These are phyloP conservation scores for Protosalanx chinensis DNA, from an alignment of 2,797 vertebrate species.

Conservation along the genomic window DNA sequence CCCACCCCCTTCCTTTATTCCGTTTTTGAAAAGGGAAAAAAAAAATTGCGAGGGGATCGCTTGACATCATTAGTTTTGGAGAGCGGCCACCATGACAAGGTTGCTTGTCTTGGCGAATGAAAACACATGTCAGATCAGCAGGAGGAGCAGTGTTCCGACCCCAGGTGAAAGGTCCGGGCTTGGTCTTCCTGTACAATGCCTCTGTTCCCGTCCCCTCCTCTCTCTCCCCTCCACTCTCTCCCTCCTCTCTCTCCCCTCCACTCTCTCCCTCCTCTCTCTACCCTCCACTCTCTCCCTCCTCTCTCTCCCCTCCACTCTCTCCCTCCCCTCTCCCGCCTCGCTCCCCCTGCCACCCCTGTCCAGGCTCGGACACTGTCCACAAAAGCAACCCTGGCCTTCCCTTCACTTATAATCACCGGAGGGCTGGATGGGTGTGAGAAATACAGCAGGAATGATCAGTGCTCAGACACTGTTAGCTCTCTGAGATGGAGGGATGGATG, in stretches of 20 bases:
- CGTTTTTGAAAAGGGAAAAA: constrained; percentile 61
- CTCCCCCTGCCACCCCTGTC: constrained; percentile 3
- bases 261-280: constrained; percentile 14
- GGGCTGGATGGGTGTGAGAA: no score
- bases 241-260: neutral
- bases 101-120: constrained; percentile 74
- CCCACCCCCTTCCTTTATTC: constrained; percentile 60
- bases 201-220: constrained; percentile 22
- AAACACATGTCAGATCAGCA: constrained; percentile 74
- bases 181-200: constrained; percentile 15
- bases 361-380: constrained; percentile 17
- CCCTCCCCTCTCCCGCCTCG: constrained; percentile 1
- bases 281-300: constrained; percentile 7
- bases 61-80: constrained; percentile 81
- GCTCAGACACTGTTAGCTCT: no score
- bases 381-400: no score
- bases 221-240: constrained; percentile 3
- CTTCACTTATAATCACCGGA: no score
- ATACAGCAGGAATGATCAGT: no score
- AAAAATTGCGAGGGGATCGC: constrained; percentile 66
- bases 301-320: neutral
- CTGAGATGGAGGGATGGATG: no score
- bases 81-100: constrained; percentile 71
- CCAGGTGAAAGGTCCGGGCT: constrained; percentile 71
- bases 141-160: constrained; percentile 62